Base-by-base conservation (phyloP, 2,888 invertebrate species). In the Nephrotoma guestfalica region DNA sequence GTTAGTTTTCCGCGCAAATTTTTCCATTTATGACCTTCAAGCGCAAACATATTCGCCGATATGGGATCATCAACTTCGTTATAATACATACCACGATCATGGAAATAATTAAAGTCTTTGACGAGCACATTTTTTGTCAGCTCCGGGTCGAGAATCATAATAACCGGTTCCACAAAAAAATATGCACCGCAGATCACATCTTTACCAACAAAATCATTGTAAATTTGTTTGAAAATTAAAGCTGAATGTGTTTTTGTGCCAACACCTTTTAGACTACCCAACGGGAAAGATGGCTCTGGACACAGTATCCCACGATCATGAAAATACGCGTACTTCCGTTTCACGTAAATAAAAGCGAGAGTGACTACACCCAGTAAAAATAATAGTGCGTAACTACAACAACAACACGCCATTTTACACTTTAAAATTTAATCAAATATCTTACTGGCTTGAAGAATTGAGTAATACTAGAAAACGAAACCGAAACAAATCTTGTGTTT, bases 11-110 rank as follows among this genome's bases (percentile, higher is more conserved):
- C 89, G 11, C 93, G 89, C 71, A 93, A 88, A 15, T 89, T 89
- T 85, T 91, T 92, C 93, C 93, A 93, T 86, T 91, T 90, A 1
- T 90, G 89, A 2, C 92, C 92, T 2, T 90, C 90, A 41, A 91
- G 86, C 13, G 88, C 88, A 9, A 91, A 88, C 6, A 92, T 87
- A 87, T 91, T 89, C 0, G 88, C 90, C 0, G 89, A 88, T 2
- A 92, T 43, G 0, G 92, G 91, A 88, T 91, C 91, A 40, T 89
- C 89, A 9, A 88, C 87, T 9, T 90, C 90, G 87, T 91, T 90
- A 13, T 88, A 86, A 15, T 88, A 90, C 41, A 91, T 87, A 0
- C 90, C 90, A 5, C 91, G 90, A 88, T 91, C 90, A 6, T 89
- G 88, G 87, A 92, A 92, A 85, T 90, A 89, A 0, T 88, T 86